phyloP scores from a whole-genome alignment of 2,888 invertebrate genomes.

The Ligdia adustata region DNA sequence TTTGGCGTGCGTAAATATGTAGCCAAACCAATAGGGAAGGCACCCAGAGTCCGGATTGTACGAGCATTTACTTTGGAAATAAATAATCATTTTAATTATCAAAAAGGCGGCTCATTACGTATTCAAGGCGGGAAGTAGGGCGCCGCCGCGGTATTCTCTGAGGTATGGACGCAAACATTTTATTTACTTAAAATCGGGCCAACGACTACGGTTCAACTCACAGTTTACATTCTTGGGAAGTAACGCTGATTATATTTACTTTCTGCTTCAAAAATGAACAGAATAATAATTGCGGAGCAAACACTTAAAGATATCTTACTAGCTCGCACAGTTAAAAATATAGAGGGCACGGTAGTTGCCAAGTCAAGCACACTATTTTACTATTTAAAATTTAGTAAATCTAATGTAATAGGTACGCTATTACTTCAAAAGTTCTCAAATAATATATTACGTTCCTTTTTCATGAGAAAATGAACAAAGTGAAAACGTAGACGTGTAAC shows the following conservation, averaged over 20 bases:
- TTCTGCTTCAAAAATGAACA: slow-evolving; percentile 20
- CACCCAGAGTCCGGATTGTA: slow-evolving; percentile 15
- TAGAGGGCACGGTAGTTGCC: too few relatives aligned
- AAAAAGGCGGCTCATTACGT: slow-evolving; percentile 58
- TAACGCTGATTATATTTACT: slow-evolving; percentile 37
- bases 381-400: too few relatives aligned
- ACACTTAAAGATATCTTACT: slow-evolving; percentile 2
- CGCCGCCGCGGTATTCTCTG: slow-evolving; percentile 45
- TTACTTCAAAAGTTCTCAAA: background rate
- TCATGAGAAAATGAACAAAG: slow-evolving; percentile 1
- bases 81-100: slow-evolving; percentile 57
- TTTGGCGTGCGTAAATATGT: too few relatives aligned
- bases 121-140: slow-evolving; percentile 54
- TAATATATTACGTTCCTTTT: slow-evolving; percentile 2
- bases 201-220: slow-evolving; percentile 47
- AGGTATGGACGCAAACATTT: slow-evolving; percentile 52
- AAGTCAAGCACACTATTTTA: too few relatives aligned
- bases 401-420: too few relatives aligned
- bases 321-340: too few relatives aligned
- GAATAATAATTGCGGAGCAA: slow-evolving; percentile 4
- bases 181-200: slow-evolving; percentile 64
- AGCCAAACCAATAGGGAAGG: background rate
- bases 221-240: slow-evolving; percentile 43
- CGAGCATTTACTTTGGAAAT: slow-evolving; percentile 34
- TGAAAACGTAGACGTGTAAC: slow-evolving; percentile 26